phyloP scores from a whole-genome alignment of 2,797 vertebrate genomes.

The Sebastolobus alascanus region DNA sequence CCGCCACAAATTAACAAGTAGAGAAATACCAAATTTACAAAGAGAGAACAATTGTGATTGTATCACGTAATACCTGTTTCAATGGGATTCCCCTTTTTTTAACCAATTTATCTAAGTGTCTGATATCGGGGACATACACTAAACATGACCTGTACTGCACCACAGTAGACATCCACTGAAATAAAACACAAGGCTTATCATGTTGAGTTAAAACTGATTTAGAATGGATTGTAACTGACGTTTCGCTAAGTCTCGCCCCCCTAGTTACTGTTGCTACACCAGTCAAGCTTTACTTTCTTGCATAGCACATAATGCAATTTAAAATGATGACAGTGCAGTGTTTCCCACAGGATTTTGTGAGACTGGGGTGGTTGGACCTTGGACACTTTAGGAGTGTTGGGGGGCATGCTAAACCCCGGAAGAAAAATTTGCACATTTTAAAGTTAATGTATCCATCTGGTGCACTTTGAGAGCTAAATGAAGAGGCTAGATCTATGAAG shows the following conservation, averaged over 20 bases:
- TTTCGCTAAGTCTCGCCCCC: not conserved
- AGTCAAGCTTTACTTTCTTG: not conserved
- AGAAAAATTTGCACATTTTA: not conserved
- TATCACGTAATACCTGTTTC: slow-evolving; percentile 17
- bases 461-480: no score
- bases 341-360: no score
- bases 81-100: not conserved
- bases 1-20: slow-evolving; percentile 29
- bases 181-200: not conserved
- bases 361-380: no score
- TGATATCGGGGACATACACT: not conserved
- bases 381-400: not conserved
- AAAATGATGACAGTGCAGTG: not conserved
- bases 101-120: not conserved
- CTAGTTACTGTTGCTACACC: not conserved
- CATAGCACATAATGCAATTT: not conserved
- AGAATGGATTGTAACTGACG: not conserved
- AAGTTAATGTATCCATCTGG: no score
- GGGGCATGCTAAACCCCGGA: not conserved
- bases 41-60: not conserved
- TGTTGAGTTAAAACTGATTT: not conserved
- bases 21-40: slow-evolving; percentile 27
- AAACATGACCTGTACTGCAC: not conserved
- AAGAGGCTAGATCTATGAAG: no score
- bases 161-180: not conserved